Evolutionary conservation across 2,113 vertebrate species (phyloP).

Genomic region (Sarotherodon lohbergeri): DNA sequence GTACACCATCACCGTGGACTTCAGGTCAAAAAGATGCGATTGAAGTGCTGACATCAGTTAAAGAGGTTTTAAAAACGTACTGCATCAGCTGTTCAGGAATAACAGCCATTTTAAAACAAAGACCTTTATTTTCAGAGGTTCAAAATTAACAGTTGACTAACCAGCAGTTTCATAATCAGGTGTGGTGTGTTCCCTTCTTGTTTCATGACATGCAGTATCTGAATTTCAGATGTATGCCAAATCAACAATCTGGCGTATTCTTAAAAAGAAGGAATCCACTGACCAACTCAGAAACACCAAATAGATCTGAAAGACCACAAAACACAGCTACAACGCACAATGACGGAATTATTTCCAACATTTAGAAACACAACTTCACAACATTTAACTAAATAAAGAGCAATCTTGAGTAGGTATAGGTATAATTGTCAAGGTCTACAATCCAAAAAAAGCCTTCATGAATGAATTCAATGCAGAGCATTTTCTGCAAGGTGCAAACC

Average conservation of each 20-base stretch:
- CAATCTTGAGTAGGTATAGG: neutral
- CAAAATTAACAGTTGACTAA: neutral
- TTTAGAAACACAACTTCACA: neutral
- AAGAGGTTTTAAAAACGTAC: neutral
- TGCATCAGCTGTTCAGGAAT: neutral
- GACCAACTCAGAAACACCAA: neutral
- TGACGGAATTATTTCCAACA: neutral
- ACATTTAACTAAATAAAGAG: neutral
- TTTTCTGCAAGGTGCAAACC: neutral
- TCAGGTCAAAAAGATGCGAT: neutral
- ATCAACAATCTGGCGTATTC: neutral
- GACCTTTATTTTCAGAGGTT: neutral
- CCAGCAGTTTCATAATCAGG: neutral
- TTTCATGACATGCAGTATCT: neutral
- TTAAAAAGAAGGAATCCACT: neutral
- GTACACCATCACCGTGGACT: neutral
- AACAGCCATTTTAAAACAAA: neutral
- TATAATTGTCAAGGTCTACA: neutral
- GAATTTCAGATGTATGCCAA: neutral
- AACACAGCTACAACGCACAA: neutral
- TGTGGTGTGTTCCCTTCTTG: neutral
- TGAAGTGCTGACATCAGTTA: neutral
- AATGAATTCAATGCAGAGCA: neutral
- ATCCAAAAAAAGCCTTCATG: neutral
- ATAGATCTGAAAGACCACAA: neutral